Evolutionary conservation across 2,113 vertebrate species (phyloP).

Genomic region (Peromyscus maniculatus): DNA sequence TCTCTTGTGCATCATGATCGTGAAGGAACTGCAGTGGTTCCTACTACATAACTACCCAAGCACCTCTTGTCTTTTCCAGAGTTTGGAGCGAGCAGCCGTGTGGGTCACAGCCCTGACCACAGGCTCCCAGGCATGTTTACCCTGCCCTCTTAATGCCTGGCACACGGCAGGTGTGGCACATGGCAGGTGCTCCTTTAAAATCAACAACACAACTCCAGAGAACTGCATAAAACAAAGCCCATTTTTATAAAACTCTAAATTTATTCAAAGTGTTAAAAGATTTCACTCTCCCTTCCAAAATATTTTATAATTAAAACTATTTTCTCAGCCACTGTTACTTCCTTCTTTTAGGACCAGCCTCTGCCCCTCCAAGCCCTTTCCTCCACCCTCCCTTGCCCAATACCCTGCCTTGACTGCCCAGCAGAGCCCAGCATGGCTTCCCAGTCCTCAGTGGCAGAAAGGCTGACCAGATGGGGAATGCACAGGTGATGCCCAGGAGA

Average conservation of each 20-base stretch:
- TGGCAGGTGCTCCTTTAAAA: conserved; percentile 8
- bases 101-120: not conserved
- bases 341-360: conserved; percentile 52
- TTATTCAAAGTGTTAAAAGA: conserved; percentile 89
- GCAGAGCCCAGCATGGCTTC: not conserved
- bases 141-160: conserved; percentile 14
- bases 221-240: conserved; percentile 64
- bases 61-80: not conserved
- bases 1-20: not conserved
- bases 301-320: conserved; percentile 82
- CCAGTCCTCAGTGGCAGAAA: conserved; percentile 16
- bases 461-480: not conserved
- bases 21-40: conserved; percentile 15
- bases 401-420: not conserved
- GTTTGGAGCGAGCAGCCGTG: not conserved
- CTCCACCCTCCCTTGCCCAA: not conserved
- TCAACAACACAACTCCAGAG: not conserved
- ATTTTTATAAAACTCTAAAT: conserved; percentile 80
- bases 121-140: not conserved
- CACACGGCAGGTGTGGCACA: not conserved
- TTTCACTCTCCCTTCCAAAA: conserved; percentile 83
- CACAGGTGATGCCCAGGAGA: not conserved
- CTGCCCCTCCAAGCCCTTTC: not conserved
- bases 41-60: not conserved
- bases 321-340: conserved; percentile 64